Conservation (phyloP, 2,888 invertebrate species). For the Lasioglossum zephyrum region DNA sequence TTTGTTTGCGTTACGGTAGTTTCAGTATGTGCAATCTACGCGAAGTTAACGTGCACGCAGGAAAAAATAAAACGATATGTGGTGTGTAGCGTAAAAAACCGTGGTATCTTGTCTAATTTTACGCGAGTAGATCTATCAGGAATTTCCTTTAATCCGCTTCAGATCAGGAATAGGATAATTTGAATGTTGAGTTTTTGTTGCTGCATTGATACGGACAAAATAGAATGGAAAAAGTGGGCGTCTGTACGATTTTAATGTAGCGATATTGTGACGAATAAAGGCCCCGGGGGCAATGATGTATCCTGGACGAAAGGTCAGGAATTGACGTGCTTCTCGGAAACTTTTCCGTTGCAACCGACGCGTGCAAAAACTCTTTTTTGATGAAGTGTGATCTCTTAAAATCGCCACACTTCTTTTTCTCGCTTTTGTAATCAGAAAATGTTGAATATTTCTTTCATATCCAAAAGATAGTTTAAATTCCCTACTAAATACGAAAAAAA, state of each 20-base stretch:
- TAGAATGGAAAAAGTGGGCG: background rate
- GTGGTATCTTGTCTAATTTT: background rate
- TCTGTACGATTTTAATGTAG: conserved; percentile 21
- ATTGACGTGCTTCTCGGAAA: conserved; percentile 36
- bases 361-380: too few species aligned
- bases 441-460: too few species aligned
- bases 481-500: background rate
- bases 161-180: background rate
- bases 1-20: background rate
- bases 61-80: background rate
- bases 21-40: background rate
- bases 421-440: background rate
- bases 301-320: conserved; percentile 76
- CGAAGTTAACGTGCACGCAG: background rate
- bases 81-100: background rate
- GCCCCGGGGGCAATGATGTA: conserved; percentile 67
- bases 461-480: too few species aligned
- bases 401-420: background rate
- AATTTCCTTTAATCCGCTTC: background rate
- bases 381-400: background rate
- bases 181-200: background rate
- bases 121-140: background rate
- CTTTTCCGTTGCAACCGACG: conserved; percentile 1
- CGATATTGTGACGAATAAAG: conserved; percentile 33
- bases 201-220: background rate